These are phyloP conservation scores for Oscheius sp. DNA, from an alignment of 2,888 invertebrate genomes.

Conservation along the genomic window DNA sequence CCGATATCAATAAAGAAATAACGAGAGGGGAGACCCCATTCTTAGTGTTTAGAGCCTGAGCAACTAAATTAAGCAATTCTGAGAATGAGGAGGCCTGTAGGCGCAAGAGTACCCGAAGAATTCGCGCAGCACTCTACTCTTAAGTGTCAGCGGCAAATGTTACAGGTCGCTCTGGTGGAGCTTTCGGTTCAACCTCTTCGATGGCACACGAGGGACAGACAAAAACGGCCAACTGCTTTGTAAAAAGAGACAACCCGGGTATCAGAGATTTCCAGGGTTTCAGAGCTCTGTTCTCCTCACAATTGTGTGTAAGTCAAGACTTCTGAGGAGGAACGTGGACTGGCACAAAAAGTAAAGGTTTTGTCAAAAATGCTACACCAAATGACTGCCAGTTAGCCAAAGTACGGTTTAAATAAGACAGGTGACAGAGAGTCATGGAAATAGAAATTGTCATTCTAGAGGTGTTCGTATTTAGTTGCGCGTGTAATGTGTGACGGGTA, in stretches of 20 bases:
- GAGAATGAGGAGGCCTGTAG: constrained; percentile 25
- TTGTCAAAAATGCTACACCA: no score
- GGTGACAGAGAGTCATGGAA: neutral
- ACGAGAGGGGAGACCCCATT: neutral
- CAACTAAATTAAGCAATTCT: constrained; percentile 1
- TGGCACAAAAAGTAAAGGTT: no score
- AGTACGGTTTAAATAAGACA: no score
- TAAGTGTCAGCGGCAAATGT: constrained; percentile 32
- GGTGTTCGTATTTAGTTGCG: constrained; percentile 37
- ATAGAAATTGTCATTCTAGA: constrained; percentile 19
- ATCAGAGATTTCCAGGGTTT: constrained; percentile 10
- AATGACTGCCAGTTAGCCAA: no score
- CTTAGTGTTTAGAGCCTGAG: no score
- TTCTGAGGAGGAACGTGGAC: no score
- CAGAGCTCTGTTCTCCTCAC: neutral
- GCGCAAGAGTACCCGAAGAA: constrained; percentile 32
- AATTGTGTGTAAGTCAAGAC: neutral
- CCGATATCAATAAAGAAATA: constrained; percentile 15
- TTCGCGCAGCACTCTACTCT: constrained; percentile 36
- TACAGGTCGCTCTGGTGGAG: constrained; percentile 25
- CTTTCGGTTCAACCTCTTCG: constrained; percentile 16
- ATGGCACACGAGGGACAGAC: neutral
- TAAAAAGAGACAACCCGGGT: neutral
- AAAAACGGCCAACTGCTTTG: neutral
- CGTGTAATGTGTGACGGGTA: constrained; percentile 38